Evolutionary conservation across 2,888 invertebrate species (phyloP).

Genomic region (Hirtodrosophila trivittata): DNA sequence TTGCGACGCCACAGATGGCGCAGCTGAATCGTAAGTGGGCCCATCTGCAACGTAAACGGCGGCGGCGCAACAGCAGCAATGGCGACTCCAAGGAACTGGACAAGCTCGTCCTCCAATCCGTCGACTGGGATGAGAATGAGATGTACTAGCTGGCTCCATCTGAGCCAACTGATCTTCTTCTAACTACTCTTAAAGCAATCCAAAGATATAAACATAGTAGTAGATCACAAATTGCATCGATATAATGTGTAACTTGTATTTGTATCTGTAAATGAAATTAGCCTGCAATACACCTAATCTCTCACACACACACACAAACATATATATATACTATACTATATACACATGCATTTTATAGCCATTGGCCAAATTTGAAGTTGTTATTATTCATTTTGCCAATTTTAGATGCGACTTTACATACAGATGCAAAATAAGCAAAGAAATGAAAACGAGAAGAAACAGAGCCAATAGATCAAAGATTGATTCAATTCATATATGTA

Average conservation of each 20-base stretch:
- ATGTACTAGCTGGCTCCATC: conserved; percentile 73
- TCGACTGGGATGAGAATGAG: conserved; percentile 84
- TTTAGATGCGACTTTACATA: conserved; percentile 66
- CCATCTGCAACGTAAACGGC: conserved; percentile 80
- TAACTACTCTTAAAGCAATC: conserved; percentile 21
- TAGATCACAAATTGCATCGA: conserved; percentile 35
- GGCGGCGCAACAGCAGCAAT: conserved; percentile 82
- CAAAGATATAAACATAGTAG: conserved; percentile 18
- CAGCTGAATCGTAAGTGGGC: conserved; percentile 83
- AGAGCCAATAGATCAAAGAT: conserved; percentile 2
- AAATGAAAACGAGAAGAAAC: conserved; percentile 1
- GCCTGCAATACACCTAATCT: conserved; percentile 53
- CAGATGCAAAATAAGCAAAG: conserved; percentile 10
- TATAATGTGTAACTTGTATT: conserved; percentile 36
- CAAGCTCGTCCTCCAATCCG: conserved; percentile 83
- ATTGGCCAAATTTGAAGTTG: conserved; percentile 35
- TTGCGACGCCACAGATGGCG: conserved; percentile 82
- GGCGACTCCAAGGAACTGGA: conserved; percentile 83
- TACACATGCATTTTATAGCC: conserved; percentile 41
- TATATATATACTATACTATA: too few species aligned
- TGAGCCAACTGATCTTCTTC: conserved; percentile 1
- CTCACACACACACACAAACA: conserved; percentile 6
- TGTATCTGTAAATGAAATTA: conserved; percentile 49
- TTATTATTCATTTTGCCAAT: conserved; percentile 35
- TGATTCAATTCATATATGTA: background rate